Evolutionary conservation across 2,797 vertebrate genomes (phyloP).

Genomic region (Chromis chromis): DNA sequence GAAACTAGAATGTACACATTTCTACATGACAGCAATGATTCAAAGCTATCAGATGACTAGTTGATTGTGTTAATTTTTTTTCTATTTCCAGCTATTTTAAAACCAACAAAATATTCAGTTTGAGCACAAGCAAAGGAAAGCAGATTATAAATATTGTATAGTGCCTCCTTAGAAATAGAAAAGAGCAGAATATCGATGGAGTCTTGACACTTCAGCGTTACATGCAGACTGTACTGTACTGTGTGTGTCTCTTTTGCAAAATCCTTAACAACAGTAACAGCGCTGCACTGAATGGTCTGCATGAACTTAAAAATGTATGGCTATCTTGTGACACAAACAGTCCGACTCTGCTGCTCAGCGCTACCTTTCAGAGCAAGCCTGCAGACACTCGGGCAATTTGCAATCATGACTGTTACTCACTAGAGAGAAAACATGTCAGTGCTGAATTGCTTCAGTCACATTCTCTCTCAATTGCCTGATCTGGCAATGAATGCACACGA

Average conservation of each 20-base stretch:
- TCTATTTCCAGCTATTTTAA: constrained; percentile 21
- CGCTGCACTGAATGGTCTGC: constrained; percentile 8
- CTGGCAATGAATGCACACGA: constrained; percentile 17
- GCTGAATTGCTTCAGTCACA: constrained; percentile 44
- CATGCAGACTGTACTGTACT: constrained; percentile 21
- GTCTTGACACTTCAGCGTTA: constrained; percentile 24
- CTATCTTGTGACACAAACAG: constrained; percentile 29
- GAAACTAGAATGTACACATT: constrained; percentile 78
- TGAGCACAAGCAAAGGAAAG: constrained; percentile 36
- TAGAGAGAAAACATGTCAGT: constrained; percentile 49
- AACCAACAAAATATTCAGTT: constrained; percentile 20
- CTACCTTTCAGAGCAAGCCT: constrained; percentile 56
- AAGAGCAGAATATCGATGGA: constrained; percentile 54
- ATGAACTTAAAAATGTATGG: constrained; percentile 42
- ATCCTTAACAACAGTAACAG: constrained; percentile 7
- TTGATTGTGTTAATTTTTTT: constrained; percentile 4
- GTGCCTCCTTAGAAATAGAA: constrained; percentile 47
- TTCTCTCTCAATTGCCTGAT: constrained; percentile 29
- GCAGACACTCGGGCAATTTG: constrained; percentile 58
- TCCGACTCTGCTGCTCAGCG: constrained; percentile 28
- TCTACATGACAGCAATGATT: constrained; percentile 55
- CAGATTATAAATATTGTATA: constrained; percentile 59
- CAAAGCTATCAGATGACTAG: constrained; percentile 46
- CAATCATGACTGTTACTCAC: constrained; percentile 61
- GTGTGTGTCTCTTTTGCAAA: constrained; percentile 9